Evolutionary conservation across 2,113 vertebrate species (phyloP).

Genomic region (Anoplopoma fimbria): DNA sequence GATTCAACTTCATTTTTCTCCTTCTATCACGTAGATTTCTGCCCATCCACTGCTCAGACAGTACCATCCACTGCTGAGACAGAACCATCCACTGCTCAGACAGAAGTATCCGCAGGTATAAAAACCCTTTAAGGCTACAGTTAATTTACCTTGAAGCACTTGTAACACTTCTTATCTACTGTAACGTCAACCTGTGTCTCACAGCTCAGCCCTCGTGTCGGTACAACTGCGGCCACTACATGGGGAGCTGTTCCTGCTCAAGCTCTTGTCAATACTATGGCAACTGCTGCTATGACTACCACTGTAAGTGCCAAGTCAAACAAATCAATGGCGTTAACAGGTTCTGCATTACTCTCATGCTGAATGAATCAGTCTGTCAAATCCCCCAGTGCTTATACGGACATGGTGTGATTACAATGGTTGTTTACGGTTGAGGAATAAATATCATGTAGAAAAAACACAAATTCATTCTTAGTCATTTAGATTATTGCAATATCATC

Average conservation of each 20-base stretch:
- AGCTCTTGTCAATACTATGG: slow-evolving; percentile 64
- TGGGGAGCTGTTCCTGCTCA: slow-evolving; percentile 71
- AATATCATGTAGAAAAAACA: no score
- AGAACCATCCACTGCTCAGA: background rate
- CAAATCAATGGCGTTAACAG: background rate
- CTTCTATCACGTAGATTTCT: background rate
- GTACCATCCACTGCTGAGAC: background rate
- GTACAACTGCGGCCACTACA: slow-evolving; percentile 30
- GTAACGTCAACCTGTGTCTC: background rate
- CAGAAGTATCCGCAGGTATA: no score
- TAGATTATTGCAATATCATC: no score
- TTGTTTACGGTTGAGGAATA: background rate
- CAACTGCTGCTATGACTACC: slow-evolving; percentile 68
- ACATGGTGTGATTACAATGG: background rate
- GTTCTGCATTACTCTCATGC: background rate
- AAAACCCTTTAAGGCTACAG: slow-evolving; percentile 17
- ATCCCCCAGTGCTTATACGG: background rate
- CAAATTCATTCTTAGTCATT: no score
- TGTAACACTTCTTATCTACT: background rate
- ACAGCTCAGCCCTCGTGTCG: slow-evolving; percentile 12
- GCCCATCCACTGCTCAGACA: background rate
- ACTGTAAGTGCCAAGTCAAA: slow-evolving; percentile 36
- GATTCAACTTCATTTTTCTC: background rate
- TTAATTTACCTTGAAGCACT: background rate
- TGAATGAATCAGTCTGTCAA: background rate